Evolutionary conservation across 2,113 vertebrate genomes (phyloP).

Genomic region (Pomatostomus ruficeps): DNA sequence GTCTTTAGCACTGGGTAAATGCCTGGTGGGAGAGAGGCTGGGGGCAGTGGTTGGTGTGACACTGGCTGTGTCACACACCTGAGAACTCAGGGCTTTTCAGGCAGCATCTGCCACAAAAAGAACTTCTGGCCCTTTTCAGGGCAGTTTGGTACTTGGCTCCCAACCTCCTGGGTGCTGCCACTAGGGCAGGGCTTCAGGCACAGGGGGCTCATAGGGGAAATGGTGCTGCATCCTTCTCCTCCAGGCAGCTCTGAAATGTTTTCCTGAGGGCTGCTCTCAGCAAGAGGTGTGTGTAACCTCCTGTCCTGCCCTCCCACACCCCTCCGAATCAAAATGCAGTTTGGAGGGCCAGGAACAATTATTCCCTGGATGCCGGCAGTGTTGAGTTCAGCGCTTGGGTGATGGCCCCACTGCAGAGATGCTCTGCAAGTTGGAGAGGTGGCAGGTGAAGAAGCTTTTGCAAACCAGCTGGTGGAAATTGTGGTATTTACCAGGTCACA

Average conservation of each 20-base stretch:
- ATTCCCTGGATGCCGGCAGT: accelerated
- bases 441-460: not conserved
- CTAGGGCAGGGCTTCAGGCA: not conserved
- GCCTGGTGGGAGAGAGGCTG: not conserved
- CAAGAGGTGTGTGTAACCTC: accelerated
- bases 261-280: not conserved
- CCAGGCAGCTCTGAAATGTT: not conserved
- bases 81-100: not conserved
- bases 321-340: accelerated
- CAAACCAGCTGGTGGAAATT: not conserved
- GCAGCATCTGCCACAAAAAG: not conserved
- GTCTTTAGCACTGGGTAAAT: not conserved
- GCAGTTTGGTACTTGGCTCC: not conserved
- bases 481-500: constrained; percentile 13
- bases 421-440: not conserved
- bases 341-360: not conserved
- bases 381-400: not conserved
- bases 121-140: not conserved
- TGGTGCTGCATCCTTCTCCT: not conserved
- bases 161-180: not conserved
- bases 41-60: not conserved
- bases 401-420: not conserved
- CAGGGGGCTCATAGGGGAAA: accelerated
- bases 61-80: accelerated
- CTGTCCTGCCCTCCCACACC: not conserved